Percentiles rank a stretch among this genome's conserved stretches.
phyloP scores from a whole-genome alignment of 2,888 invertebrate genomes.

The Drosophila lutescens region DNA sequence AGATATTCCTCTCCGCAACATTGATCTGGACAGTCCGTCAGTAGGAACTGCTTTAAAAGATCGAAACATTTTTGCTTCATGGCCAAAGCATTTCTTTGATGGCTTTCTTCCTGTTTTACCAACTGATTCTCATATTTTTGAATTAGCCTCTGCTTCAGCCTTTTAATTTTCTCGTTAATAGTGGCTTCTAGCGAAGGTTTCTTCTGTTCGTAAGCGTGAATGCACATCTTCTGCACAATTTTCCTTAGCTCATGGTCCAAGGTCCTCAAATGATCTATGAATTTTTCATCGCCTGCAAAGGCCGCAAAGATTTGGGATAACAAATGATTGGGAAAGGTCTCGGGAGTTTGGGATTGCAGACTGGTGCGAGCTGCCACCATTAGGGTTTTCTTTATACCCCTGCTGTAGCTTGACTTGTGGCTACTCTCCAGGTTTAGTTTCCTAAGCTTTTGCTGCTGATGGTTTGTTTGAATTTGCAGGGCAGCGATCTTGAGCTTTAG shows the following conservation, averaged over 20 bases:
- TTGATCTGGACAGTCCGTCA: not conserved
- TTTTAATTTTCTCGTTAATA: constrained; percentile 35
- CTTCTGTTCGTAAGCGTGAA: constrained; percentile 4
- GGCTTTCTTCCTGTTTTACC: constrained; percentile 9
- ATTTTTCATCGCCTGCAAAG: constrained; percentile 40
- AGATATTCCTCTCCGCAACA: constrained; percentile 35
- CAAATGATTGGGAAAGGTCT: constrained; percentile 51
- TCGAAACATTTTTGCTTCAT: constrained; percentile 54
- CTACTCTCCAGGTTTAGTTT: constrained; percentile 2
- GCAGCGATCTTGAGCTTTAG: constrained; percentile 42
- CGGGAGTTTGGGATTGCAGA: constrained; percentile 23
- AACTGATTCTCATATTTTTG: constrained; percentile 46
- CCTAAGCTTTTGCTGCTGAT: constrained; percentile 8
- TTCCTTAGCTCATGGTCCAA: constrained; percentile 41
- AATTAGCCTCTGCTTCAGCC: constrained; percentile 13
- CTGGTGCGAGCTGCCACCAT: constrained; percentile 25
- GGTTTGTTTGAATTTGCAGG: constrained; percentile 42
- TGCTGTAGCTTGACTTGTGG: constrained; percentile 9
- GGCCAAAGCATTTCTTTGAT: not conserved
- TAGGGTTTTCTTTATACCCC: constrained; percentile 37
- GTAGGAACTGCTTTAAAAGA: constrained; percentile 31
- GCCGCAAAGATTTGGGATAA: constrained; percentile 41
- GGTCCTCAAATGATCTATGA: constrained; percentile 34
- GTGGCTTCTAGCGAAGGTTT: not conserved
- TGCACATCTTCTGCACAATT: constrained; percentile 26